Conservation (phyloP, 2,888 invertebrate genomes). For the Ommatoiulus sabulosus region DNA sequence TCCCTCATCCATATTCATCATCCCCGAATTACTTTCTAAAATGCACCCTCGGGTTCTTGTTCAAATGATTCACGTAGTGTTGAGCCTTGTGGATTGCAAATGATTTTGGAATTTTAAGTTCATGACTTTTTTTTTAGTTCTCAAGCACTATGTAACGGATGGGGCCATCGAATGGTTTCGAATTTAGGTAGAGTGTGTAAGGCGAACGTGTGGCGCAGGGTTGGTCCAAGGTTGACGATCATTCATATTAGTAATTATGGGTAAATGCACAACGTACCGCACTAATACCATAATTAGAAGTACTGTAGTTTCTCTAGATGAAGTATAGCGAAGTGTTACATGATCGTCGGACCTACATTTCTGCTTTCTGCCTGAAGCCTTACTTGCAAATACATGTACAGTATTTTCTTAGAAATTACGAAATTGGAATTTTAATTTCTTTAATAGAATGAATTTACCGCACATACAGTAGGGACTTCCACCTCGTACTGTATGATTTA, state of each 20-base stretch:
- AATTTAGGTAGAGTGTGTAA: background rate
- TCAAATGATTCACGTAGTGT: background rate
- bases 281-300: no score
- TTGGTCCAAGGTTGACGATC: background rate
- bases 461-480: no score
- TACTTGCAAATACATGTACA: no score
- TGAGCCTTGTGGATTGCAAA: background rate
- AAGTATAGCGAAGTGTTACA: no score
- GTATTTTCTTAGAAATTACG: no score
- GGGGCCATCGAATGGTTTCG: background rate
- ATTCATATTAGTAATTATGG: background rate
- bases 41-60: conserved; percentile 14
- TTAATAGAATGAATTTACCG: no score
- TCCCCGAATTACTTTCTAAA: background rate
- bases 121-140: background rate
- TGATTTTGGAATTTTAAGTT: conserved; percentile 22
- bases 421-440: no score
- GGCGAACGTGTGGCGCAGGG: background rate
- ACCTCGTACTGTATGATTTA: no score
- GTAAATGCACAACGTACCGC: no score
- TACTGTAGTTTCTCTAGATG: no score
- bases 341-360: no score
- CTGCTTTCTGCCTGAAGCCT: no score
- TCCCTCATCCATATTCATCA: conserved; percentile 16
- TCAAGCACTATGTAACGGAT: background rate